Conservation (phyloP, 2,113 vertebrate genomes). For the Zootoca vivipara region DNA sequence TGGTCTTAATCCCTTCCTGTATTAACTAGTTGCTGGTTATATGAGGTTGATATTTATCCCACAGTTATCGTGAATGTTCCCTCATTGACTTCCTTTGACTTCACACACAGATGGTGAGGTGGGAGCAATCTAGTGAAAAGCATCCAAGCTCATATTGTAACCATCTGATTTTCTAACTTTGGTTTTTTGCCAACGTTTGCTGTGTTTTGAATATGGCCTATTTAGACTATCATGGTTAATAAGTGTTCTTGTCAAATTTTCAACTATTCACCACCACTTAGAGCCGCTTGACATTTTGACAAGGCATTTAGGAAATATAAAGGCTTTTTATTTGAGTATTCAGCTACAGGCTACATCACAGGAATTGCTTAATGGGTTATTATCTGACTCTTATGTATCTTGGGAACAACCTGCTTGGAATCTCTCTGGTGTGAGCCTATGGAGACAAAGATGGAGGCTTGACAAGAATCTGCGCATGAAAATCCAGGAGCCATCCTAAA, state of each 20-base stretch:
- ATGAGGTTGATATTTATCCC: too few relatives aligned
- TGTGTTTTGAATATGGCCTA: slow-evolving; percentile 9
- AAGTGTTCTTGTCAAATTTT: slow-evolving; percentile 15
- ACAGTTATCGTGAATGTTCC: neutral
- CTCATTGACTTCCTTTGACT: neutral
- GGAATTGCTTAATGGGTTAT: neutral
- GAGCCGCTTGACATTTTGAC: slow-evolving; percentile 14
- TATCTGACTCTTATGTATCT: neutral
- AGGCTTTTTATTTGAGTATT: neutral
- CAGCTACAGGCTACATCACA: neutral
- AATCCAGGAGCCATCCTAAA: neutral
- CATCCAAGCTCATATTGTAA: neutral
- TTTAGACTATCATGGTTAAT: slow-evolving; percentile 19
- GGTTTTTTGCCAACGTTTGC: slow-evolving; percentile 4
- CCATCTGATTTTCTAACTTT: neutral
- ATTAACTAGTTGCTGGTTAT: too few relatives aligned
- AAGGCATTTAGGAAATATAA: neutral
- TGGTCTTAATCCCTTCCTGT: too few relatives aligned
- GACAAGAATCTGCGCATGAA: neutral
- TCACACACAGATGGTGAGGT: neutral
- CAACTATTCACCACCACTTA: slow-evolving; percentile 6
- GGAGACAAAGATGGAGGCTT: neutral
- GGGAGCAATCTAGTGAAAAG: neutral
- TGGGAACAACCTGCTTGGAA: neutral
- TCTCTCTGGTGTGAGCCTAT: neutral